Conservation (phyloP, 2,113 vertebrate genomes). For the Poeciliopsis prolifica region DNA sequence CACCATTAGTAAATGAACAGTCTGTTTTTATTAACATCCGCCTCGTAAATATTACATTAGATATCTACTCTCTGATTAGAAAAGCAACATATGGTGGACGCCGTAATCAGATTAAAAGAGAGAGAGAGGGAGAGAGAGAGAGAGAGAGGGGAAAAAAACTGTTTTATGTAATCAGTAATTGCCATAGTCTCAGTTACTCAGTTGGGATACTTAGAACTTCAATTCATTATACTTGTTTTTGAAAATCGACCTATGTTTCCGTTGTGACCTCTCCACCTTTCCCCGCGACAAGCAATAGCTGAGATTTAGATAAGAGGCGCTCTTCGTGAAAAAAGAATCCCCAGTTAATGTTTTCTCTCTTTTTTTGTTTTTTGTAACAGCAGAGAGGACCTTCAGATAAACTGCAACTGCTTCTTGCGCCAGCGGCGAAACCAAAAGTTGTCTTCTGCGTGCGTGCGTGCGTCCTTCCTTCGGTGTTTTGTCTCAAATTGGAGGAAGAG, state of each 20-base stretch:
- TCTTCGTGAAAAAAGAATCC: conserved; percentile 52
- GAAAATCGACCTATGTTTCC: conserved; percentile 7
- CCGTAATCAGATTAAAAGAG: conserved; percentile 64
- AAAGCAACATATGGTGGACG: conserved; percentile 48
- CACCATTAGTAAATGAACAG: conserved; percentile 99
- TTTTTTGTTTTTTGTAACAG: conserved; percentile 74
- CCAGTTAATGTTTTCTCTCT: conserved; percentile 76
- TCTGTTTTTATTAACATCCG: conserved; percentile 96
- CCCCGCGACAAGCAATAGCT: conserved; percentile 74
- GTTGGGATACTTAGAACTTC: conserved; percentile 6
- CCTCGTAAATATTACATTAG: conserved; percentile 99
- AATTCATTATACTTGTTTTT: conserved; percentile 14
- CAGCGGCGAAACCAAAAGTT: conserved; percentile 86
- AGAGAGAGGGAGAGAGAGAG: too few relatives aligned
- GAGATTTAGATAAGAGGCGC: conserved; percentile 71
- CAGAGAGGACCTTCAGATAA: conserved; percentile 84
- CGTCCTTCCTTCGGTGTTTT: conserved; percentile 68
- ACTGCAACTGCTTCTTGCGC: conserved; percentile 85
- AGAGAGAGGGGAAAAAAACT: background rate
- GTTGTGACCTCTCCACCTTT: conserved; percentile 15
- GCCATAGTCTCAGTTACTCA: conserved; percentile 6
- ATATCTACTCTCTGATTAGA: conserved; percentile 68
- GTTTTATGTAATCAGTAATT: conserved; percentile 53
- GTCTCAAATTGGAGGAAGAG: conserved; percentile 49
- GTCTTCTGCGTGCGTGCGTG: conserved; percentile 66